Evolutionary conservation across 2,113 vertebrate species (phyloP).

Genomic region (Neotragus moschatus): DNA sequence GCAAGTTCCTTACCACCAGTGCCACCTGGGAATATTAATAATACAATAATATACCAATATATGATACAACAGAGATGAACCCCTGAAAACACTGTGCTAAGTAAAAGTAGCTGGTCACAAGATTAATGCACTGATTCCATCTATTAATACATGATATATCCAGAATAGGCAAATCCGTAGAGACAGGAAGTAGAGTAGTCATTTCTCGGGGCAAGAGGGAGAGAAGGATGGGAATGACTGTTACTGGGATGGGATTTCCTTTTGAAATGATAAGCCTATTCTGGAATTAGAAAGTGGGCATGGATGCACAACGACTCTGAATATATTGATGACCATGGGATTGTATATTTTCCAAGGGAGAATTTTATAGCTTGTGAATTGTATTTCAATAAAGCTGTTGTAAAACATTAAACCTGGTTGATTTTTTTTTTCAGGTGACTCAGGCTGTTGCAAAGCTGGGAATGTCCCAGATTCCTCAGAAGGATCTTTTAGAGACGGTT

Average conservation of each 20-base stretch:
- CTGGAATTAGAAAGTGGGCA: neutral
- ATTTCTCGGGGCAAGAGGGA: neutral
- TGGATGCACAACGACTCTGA: neutral
- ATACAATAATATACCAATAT: neutral
- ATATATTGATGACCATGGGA: too few relatives aligned
- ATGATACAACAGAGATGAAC: neutral
- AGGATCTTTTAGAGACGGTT: constrained; percentile 76
- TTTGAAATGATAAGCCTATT: neutral
- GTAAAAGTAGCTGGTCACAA: neutral
- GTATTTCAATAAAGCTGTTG: neutral
- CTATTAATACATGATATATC: neutral
- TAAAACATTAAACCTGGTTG: neutral
- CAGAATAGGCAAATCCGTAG: neutral
- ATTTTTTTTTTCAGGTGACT: constrained; percentile 84
- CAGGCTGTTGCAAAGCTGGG: constrained; percentile 87
- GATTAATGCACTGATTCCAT: neutral
- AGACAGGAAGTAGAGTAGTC: neutral
- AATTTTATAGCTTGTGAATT: neutral
- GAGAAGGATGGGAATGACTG: neutral
- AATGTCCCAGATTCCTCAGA: constrained; percentile 83
- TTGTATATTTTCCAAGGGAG: neutral
- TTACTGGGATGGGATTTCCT: neutral
- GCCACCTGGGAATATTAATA: neutral
- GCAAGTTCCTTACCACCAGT: neutral
- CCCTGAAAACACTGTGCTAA: neutral